Base-by-base conservation (phyloP, 2,888 invertebrate species). In the Metalampra italica region DNA sequence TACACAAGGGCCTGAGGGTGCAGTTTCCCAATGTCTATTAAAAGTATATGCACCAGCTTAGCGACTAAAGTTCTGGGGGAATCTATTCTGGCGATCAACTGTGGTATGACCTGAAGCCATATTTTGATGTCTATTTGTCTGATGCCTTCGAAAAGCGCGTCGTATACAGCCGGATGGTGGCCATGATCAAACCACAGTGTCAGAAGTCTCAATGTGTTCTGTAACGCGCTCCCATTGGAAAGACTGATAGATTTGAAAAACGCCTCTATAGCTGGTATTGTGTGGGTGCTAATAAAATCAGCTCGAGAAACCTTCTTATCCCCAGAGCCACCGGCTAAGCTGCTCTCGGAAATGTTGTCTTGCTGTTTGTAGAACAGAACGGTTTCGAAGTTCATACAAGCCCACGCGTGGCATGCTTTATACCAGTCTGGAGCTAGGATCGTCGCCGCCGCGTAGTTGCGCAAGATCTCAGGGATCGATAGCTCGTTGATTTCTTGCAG, bases 71-170 rank as follows among this genome's bases (percentile, higher is more conserved):
- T 94, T 14, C 97, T 91, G 0, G 96, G 96, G 0, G 98, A 98
- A 76, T 99, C 99, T 50, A 99, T 98, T 46, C 99, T 92, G 0
- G 99, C 99, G 56, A 99, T 99, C 29, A 99, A 87, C 78, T 99
- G 99, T 0, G 99, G 99, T 66, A 99, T 98, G 0, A 99, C 98
- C 91, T 99, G 99, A 11, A 99, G 90, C 99, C 99, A 99, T 40
- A 98, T 99, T 71, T 98, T 98, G 47, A 99, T 97, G 66, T 98
- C 97, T 34, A 99, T 98, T 36, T 95, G 92, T 59, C 96, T 92
- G 59, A 99, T 95, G 0, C 98, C 98, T 61, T 97, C 97, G 13
- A 94, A 92, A 45, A 99, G 91, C 0, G 98, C 97, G 55, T 98
- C 97, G 73, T 97, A 96, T 0, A 99, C 97, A 62, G 96, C 95